A percentile compares a stretch with the other conserved stretches of the same genome.
Evolutionary conservation across 2,113 vertebrate genomes (phyloP).

Genomic region (Percopsis transmontana): DNA sequence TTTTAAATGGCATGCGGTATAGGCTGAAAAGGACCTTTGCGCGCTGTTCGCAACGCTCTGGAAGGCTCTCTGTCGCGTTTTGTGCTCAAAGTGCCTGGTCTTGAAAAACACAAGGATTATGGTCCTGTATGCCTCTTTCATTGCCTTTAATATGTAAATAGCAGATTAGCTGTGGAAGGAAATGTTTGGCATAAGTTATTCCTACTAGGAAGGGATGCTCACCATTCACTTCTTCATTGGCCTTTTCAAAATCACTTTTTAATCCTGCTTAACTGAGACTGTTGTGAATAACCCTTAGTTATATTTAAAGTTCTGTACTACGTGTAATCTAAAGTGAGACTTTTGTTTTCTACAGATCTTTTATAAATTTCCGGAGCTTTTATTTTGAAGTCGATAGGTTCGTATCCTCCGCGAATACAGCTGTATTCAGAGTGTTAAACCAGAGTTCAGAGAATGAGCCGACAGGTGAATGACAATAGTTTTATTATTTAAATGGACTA

Average conservation of each 20-base stretch:
- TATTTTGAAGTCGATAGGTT: too few relatives aligned
- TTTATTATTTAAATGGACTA: too few relatives aligned
- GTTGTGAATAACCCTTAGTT: too few relatives aligned
- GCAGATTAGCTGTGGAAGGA: constrained; percentile 68
- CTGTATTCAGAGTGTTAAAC: too few relatives aligned
- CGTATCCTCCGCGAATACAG: too few relatives aligned
- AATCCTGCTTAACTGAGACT: constrained; percentile 23
- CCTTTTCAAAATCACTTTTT: constrained; percentile 22
- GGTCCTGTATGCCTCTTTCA: constrained; percentile 59
- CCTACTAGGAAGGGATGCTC: constrained; percentile 51
- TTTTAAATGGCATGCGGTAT: constrained; percentile 48
- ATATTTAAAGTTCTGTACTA: too few relatives aligned
- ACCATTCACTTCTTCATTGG: constrained; percentile 40
- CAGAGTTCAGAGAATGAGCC: too few relatives aligned
- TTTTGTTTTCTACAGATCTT: too few relatives aligned
- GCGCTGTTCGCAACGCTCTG: constrained; percentile 34
- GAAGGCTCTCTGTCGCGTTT: constrained; percentile 48
- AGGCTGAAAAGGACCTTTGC: constrained; percentile 44
- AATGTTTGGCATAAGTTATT: constrained; percentile 59
- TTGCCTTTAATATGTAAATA: constrained; percentile 77
- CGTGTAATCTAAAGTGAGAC: too few relatives aligned
- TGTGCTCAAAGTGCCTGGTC: constrained; percentile 56
- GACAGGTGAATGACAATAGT: too few relatives aligned
- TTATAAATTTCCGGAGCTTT: too few relatives aligned
- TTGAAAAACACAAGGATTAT: constrained; percentile 71